Percentiles rank a stretch among this genome's conserved stretches.
Conservation (phyloP, 1,140 invertebrate genomes). For the Drosophila chauvacae region DNA sequence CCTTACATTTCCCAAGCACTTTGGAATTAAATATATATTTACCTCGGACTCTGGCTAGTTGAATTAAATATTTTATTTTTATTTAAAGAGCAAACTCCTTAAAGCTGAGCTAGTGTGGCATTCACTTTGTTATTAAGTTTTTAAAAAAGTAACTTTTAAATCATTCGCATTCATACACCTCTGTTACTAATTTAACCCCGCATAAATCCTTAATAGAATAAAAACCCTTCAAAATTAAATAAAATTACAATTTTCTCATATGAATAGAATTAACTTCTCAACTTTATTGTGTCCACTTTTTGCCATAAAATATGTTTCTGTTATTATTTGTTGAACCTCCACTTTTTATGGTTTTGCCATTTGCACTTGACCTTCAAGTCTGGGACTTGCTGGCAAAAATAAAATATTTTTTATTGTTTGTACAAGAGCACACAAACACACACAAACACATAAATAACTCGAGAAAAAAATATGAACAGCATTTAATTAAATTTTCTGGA, state of each 20-base stretch:
- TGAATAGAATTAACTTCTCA: background rate
- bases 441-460: constrained; percentile 22
- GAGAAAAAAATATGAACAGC: constrained; percentile 23
- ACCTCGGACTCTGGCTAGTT: background rate
- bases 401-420: constrained; percentile 20
- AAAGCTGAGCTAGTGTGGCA: background rate
- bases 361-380: constrained; percentile 36
- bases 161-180: no score
- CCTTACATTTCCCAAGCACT: background rate
- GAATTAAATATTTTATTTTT: background rate
- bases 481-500: constrained; percentile 65
- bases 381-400: constrained; percentile 2
- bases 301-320: background rate
- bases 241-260: background rate
- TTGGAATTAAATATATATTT: background rate
- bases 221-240: background rate
- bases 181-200: background rate
- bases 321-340: constrained; percentile 13
- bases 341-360: constrained; percentile 24
- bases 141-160: no score
- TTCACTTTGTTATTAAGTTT: no score
- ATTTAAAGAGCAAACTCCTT: background rate
- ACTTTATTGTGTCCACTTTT: background rate
- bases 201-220: background rate
- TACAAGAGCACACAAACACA: constrained; percentile 16